These are phyloP conservation scores for Heliconius hortense DNA, from an alignment of 2,888 invertebrate species.

Conservation along the genomic window DNA sequence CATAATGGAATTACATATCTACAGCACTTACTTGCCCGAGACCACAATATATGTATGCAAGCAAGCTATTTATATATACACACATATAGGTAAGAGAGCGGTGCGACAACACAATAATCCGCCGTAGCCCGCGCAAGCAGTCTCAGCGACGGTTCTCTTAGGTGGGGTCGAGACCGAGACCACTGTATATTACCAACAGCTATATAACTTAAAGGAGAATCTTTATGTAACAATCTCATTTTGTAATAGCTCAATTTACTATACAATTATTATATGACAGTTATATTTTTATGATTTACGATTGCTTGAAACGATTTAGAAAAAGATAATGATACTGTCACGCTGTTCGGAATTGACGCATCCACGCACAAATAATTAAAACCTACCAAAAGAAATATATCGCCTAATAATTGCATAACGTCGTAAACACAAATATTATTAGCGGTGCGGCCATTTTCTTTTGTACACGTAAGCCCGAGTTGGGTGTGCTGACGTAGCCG, in stretches of 20 bases:
- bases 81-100: conserved; percentile 46
- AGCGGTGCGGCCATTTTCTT: conserved; percentile 59
- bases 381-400: neutral
- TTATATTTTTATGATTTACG: neutral
- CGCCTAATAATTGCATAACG: conserved; percentile 17
- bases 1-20: conserved; percentile 79
- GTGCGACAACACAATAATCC: conserved; percentile 48
- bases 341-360: neutral
- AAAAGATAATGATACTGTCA: neutral
- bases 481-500: conserved; percentile 54
- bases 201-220: conserved; percentile 55
- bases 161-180: conserved; percentile 59
- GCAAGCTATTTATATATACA: conserved; percentile 51
- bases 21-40: conserved; percentile 70
- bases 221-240: neutral
- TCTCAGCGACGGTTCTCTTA: conserved; percentile 56
- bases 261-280: neutral
- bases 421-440: conserved; percentile 28
- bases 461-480: conserved; percentile 57
- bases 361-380: neutral
- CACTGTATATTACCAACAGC: conserved; percentile 55
- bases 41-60: conserved; percentile 59
- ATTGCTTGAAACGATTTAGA: neutral
- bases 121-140: conserved; percentile 51
- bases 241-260: neutral